Base-by-base conservation (phyloP, 2,113 vertebrate species). In the Corythornis madagascariensis region DNA sequence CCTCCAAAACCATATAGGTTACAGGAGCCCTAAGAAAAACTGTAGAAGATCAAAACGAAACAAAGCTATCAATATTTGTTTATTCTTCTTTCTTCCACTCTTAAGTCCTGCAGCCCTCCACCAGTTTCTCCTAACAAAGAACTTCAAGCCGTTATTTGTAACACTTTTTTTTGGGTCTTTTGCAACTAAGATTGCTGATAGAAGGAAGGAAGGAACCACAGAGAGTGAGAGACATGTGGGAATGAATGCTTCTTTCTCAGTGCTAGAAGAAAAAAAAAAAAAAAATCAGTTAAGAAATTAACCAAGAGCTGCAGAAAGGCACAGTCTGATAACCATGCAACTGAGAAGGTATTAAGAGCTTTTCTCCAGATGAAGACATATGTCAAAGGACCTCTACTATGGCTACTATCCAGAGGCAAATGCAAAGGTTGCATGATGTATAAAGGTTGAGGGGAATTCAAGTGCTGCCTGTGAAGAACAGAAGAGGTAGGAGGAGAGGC, bases 401-500 rank as follows among this genome's bases (percentile, higher is more conserved):
- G 16, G 13, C 65, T 53, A 29, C 16, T 57, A 75, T 42, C 18
- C 38, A 35, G 38, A 92, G 14, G 9, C 69, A 89, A 93, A 61
- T 38, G 26, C 21, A 73, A 92, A 52, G 0, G 4, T 56, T 76
- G 11, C 47, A 52, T 48, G 60, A 7, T 40, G 43, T 45, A 25
- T 3, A 43, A n/a, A 35, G 26, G n/a, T 25, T 70, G 60, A 77
- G 56, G 26, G 16, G 55, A 85, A 77, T 69, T 66, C 40, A 60
- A 2, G 3, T 42, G 47, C 47, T 93, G 72, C 31, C 65, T 79
- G 35, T 31, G 47, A 93, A 93, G 71, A 89, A 73, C 33, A 60
- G 83, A 86, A 70, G 73, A 75, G 57, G 76, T 14, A 86, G 91
- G 64, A 92, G 60, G 43, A 91, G 86, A 92, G 71, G 90, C 73